phyloP scores from a whole-genome alignment of 2,888 invertebrate genomes.

The Rutpela maculata region DNA sequence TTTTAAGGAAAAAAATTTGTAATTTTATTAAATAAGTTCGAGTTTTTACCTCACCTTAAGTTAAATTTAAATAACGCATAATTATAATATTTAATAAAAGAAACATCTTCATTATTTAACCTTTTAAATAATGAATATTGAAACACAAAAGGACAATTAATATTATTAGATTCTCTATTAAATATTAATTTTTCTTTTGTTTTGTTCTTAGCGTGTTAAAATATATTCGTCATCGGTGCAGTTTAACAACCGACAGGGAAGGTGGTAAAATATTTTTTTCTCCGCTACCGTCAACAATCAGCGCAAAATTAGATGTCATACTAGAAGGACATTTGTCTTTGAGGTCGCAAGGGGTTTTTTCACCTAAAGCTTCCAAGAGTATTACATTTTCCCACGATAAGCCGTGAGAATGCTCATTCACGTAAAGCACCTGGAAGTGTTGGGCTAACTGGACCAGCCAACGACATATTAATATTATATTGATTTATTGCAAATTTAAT shows the following conservation, averaged over 20 bases:
- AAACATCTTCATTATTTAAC: too few species aligned
- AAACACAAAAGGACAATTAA: too few species aligned
- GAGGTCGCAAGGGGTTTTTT: slow-evolving; percentile 11
- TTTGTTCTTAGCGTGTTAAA: too few species aligned
- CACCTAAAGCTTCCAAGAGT: slow-evolving; percentile 12
- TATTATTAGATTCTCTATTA: too few species aligned
- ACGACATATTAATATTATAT: slow-evolving; percentile 22
- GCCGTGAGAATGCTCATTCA: slow-evolving; percentile 42
- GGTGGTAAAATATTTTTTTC: background rate
- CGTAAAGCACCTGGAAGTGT: slow-evolving; percentile 29
- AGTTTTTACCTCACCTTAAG: too few species aligned
- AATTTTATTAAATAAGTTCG: too few species aligned
- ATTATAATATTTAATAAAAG: too few species aligned
- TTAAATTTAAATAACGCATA: too few species aligned
- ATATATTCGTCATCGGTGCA: background rate
- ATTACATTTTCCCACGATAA: slow-evolving; percentile 36
- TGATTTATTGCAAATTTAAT: slow-evolving; percentile 28
- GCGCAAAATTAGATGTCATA: background rate
- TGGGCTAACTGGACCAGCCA: slow-evolving; percentile 18
- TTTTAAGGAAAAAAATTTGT: too few species aligned
- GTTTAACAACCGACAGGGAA: background rate
- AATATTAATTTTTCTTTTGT: too few species aligned
- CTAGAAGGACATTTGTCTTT: slow-evolving; percentile 12
- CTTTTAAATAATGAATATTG: too few species aligned
- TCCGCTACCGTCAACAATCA: background rate